Evolutionary conservation across 2,888 invertebrate genomes (phyloP).

Genomic region (Anoplius nigerrimus): DNA sequence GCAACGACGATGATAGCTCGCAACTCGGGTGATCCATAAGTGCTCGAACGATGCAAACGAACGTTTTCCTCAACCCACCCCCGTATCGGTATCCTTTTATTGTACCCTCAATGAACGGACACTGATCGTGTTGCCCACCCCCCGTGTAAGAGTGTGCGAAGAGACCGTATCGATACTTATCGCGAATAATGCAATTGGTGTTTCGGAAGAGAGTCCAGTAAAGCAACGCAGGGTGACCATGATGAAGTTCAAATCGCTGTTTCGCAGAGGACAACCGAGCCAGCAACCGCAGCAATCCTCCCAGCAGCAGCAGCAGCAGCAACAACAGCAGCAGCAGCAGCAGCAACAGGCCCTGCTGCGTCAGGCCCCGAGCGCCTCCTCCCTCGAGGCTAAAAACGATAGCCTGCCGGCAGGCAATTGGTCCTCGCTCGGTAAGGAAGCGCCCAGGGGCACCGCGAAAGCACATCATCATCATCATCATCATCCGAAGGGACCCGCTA

Average conservation of each 20-base stretch:
- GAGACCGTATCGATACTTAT: too few relatives aligned
- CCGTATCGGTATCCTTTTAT: too few relatives aligned
- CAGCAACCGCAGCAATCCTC: slow-evolving; percentile 65
- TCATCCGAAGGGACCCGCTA: slow-evolving; percentile 56
- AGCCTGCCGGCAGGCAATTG: slow-evolving; percentile 71
- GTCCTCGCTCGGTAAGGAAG: slow-evolving; percentile 63
- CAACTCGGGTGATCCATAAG: too few relatives aligned
- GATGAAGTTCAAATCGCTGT: slow-evolving; percentile 94
- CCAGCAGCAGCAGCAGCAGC: slow-evolving; percentile 69
- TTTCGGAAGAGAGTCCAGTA: slow-evolving; percentile 45
- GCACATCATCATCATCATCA: slow-evolving; percentile 24
- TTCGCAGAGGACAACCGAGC: slow-evolving; percentile 87
- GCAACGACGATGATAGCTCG: too few relatives aligned
- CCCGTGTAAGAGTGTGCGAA: too few relatives aligned
- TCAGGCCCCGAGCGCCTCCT: slow-evolving; percentile 81
- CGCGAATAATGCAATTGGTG: slow-evolving; percentile 30
- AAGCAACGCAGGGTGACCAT: slow-evolving; percentile 78
- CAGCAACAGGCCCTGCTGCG: slow-evolving; percentile 64
- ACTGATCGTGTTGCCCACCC: too few relatives aligned
- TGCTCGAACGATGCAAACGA: too few relatives aligned
- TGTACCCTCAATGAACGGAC: too few relatives aligned
- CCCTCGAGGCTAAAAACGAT: slow-evolving; percentile 77
- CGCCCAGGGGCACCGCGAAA: slow-evolving; percentile 38
- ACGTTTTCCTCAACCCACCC: too few relatives aligned
- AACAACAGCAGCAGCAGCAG: slow-evolving; percentile 63